Percentiles rank a stretch among this genome's conserved stretches.
Evolutionary conservation across 1,140 invertebrate genomes (phyloP).

Genomic region (Ceratosolen fusciceps): DNA sequence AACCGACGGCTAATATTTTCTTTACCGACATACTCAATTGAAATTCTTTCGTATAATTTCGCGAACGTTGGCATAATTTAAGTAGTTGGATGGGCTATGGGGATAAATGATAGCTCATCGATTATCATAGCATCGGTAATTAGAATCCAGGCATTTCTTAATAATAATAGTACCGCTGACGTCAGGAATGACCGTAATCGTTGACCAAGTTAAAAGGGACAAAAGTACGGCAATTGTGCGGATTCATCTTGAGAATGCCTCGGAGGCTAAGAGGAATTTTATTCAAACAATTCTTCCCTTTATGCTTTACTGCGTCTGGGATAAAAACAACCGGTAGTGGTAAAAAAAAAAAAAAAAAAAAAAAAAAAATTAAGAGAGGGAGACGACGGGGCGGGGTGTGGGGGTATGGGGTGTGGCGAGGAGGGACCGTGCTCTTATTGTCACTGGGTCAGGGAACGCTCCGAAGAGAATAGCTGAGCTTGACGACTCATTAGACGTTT

Average conservation of each 20-base stretch:
- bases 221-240: slow-evolving; percentile 4
- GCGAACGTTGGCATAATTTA: no score
- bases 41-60: no score
- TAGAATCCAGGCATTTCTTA: no score
- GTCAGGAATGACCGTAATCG: no score
- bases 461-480: slow-evolving; percentile 45
- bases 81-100: no score
- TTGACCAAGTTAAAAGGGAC: background rate
- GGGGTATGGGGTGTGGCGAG: background rate
- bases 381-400: no score
- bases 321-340: slow-evolving; percentile 1
- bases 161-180: no score
- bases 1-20: no score
- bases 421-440: no score
- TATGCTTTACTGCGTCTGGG: slow-evolving; percentile 31
- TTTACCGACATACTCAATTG: no score
- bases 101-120: no score
- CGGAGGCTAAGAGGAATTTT: slow-evolving; percentile 36
- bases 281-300: slow-evolving; percentile 48
- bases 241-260: slow-evolving; percentile 33
- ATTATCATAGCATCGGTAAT: no score
- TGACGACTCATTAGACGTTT: slow-evolving; percentile 63
- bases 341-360: slow-evolving; percentile 15
- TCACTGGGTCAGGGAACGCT: background rate
- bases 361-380: slow-evolving; percentile 8